Conservation (phyloP, 2,888 invertebrate genomes). For the Agriopis marginaria region DNA sequence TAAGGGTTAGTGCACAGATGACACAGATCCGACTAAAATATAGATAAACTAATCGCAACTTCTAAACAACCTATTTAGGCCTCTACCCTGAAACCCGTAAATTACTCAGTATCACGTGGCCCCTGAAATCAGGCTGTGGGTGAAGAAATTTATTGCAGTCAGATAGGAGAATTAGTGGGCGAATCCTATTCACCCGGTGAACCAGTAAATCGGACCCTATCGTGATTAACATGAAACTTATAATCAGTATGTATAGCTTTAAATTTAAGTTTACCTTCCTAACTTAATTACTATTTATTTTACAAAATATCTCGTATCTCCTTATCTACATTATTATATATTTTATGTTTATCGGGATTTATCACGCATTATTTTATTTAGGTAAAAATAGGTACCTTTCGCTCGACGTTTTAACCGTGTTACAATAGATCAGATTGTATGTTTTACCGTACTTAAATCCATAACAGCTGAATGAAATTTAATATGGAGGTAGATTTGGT, state of each 20-base stretch:
- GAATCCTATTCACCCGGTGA: conserved; percentile 41
- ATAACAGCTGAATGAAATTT: too few relatives aligned
- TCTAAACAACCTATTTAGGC: conserved; percentile 55
- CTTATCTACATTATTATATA: too few relatives aligned
- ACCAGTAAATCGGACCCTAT: conserved; percentile 44
- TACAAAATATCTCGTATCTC: background rate
- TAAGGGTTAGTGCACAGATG: too few relatives aligned
- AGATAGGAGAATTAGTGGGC: conserved; percentile 55
- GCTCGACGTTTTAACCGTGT: too few relatives aligned
- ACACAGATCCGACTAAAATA: background rate
- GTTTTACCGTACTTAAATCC: too few relatives aligned
- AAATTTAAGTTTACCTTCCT: background rate
- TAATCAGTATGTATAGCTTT: conserved; percentile 34
- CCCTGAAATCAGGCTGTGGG: conserved; percentile 54
- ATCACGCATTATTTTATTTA: too few relatives aligned
- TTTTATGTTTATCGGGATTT: too few relatives aligned
- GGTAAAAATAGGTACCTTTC: too few relatives aligned
- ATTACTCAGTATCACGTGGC: conserved; percentile 59
- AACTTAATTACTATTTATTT: background rate
- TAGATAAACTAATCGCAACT: conserved; percentile 48
- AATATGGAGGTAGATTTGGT: too few relatives aligned
- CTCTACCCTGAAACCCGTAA: conserved; percentile 52
- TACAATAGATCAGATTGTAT: too few relatives aligned
- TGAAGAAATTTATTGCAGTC: conserved; percentile 59
- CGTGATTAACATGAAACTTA: conserved; percentile 36